phyloP scores from a whole-genome alignment of 2,113 vertebrate species.

The Carassius carassius region DNA sequence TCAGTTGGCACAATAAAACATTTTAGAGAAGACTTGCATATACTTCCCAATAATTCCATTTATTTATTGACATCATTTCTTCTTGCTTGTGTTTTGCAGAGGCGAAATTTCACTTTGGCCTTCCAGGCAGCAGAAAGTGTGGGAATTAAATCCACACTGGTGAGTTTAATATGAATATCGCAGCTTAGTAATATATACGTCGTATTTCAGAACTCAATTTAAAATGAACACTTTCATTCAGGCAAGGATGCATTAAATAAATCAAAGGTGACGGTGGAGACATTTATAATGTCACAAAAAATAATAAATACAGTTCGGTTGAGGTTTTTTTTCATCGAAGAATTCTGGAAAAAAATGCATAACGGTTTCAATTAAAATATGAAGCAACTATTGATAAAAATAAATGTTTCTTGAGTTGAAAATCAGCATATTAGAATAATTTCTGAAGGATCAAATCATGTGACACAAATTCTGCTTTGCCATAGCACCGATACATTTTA shows the following conservation, averaged over 20 bases:
- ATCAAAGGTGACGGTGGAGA: background rate
- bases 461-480: background rate
- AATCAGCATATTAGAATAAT: background rate
- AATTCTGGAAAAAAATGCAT: background rate
- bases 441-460: background rate
- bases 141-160: constrained; percentile 88
- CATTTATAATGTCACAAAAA: background rate
- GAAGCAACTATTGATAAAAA: background rate
- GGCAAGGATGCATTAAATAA: background rate
- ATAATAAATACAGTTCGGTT: background rate
- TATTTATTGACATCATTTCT: background rate
- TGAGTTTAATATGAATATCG: constrained; percentile 64
- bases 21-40: too few species aligned
- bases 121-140: constrained; percentile 89
- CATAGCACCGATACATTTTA: background rate
- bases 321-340: background rate
- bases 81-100: constrained; percentile 65
- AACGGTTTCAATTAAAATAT: background rate
- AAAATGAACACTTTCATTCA: background rate
- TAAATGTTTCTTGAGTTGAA: background rate
- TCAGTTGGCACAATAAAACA: too few species aligned
- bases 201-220: background rate
- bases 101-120: constrained; percentile 86
- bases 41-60: background rate
- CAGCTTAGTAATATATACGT: background rate